Evolutionary conservation across 2,797 vertebrate species (phyloP).

Genomic region (Otolemur crassicaudatus): DNA sequence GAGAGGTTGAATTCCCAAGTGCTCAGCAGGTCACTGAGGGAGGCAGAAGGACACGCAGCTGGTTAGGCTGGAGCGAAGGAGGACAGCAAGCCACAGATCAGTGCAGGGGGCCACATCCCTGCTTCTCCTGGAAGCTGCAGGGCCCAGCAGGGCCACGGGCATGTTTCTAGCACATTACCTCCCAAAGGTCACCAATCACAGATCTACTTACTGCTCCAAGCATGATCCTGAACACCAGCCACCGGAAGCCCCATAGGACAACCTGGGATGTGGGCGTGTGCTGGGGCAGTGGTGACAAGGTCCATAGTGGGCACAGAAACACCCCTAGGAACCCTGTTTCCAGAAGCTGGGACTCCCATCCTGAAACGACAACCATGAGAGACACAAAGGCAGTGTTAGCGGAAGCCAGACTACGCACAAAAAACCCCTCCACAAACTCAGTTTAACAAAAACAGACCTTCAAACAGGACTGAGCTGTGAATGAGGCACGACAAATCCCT

Average conservation of each 20-base stretch:
- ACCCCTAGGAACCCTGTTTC: constrained; percentile 96
- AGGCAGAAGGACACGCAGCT: not conserved
- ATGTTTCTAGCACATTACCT: not conserved
- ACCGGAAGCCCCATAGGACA: constrained; percentile 95
- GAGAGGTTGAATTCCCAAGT: too few relatives aligned
- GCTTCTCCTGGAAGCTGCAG: not conserved
- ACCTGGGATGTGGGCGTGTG: constrained; percentile 90
- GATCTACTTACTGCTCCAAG: constrained; percentile 95
- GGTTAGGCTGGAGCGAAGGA: accelerated
- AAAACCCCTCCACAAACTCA: not conserved
- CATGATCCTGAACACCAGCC: constrained; percentile 99
- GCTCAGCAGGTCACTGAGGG: not conserved
- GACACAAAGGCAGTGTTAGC: accelerated
- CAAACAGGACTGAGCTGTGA: not conserved
- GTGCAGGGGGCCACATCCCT: too few relatives aligned
- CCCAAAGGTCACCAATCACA: not conserved
- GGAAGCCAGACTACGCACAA: not conserved
- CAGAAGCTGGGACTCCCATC: constrained; percentile 98
- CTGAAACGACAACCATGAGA: constrained; percentile 82
- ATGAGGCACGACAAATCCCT: accelerated
- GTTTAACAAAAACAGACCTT: not conserved
- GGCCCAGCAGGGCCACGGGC: not conserved
- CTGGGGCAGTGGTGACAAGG: constrained; percentile 89
- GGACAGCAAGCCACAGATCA: accelerated
- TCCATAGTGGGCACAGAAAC: constrained; percentile 96